Base-by-base conservation (phyloP, 2,113 vertebrate genomes). In the Sclerurus mexicanus region DNA sequence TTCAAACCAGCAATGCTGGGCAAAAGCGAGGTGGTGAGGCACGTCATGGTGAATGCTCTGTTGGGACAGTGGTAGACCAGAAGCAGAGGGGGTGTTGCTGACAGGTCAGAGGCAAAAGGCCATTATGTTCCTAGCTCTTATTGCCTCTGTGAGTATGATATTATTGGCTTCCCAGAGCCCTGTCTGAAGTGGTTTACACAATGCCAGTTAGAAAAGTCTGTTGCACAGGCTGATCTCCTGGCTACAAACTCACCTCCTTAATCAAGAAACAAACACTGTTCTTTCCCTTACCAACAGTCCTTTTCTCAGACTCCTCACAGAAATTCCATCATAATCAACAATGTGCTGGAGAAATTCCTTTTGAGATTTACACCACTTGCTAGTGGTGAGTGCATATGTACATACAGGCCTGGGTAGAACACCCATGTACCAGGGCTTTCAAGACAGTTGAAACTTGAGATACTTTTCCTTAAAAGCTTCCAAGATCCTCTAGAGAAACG, bases 361-460 rank as follows among this genome's bases (percentile, higher is more conserved):
- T 75, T 56, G 40, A 22, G 25, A 66, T 69, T 82, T 24, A 64
- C 47, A 47, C 35, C 44, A 35, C 66, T 60, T 10, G 9, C 19
- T 74, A 20, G 37, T 8, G 13, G 13, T 68, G 37, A 8, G 11
- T 39, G 21, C 0, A 0, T 24, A 27, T 5, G 44, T 44, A 55
- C 18, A 4, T 25, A 22, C 7, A 66, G 19, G 24, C 31, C 52
- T 82, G 10, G 14, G n/a, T 31, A 76, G 77, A 85, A 85, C 3
- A 71, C n/a, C 3, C n/a, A 46, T 77, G 23, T 22, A 71, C 5
- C 31, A 67, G 8, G 12, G 30, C n/a, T 86, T 88, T 74, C 49
- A 68, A 60, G n/a, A 49, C 4, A 84, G 13, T 9, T 80, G 50
- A 85, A 93, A 50, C 44, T 44, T 63, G 46, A 82, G 27, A 63